These are phyloP conservation scores for Drosophila tropicalis DNA, from an alignment of 1,140 invertebrate genomes.

Conservation along the genomic window DNA sequence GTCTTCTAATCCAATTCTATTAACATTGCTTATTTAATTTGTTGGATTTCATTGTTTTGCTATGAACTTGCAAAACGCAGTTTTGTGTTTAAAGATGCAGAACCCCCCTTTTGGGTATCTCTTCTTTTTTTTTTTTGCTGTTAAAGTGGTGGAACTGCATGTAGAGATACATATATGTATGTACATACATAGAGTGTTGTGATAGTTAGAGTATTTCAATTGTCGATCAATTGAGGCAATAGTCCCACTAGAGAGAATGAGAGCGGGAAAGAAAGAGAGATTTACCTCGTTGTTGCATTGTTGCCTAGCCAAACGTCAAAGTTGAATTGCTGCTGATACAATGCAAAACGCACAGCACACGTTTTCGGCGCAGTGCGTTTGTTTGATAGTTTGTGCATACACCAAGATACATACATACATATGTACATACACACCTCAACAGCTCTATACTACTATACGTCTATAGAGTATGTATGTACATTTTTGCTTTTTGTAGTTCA, in stretches of 20 bases:
- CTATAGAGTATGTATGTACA: neutral
- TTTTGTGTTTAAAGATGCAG: conserved; percentile 7
- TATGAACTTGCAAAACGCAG: neutral
- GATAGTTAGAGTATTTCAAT: conserved; percentile 4
- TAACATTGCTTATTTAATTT: neutral
- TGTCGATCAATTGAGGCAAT: neutral
- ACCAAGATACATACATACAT: conserved; percentile 40
- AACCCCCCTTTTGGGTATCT: neutral
- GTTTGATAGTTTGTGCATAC: conserved; percentile 44
- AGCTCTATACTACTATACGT: neutral
- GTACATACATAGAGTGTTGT: too few relatives aligned
- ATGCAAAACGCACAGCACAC: conserved; percentile 42
- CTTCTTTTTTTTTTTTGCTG: neutral
- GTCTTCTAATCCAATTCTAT: too few relatives aligned
- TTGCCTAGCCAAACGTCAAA: conserved; percentile 3
- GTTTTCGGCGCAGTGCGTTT: conserved; percentile 56
- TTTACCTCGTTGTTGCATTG: neutral
- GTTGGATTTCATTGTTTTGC: neutral
- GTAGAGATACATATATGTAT: too few relatives aligned
- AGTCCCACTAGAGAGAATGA: too few relatives aligned
- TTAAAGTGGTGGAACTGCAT: neutral
- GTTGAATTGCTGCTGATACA: conserved; percentile 27
- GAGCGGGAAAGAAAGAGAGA: neutral
- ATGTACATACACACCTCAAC: too few relatives aligned
- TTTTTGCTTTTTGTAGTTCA: conserved; percentile 63